Base-by-base conservation (phyloP, 2,888 invertebrate species). In the Endotricha flammealis region DNA sequence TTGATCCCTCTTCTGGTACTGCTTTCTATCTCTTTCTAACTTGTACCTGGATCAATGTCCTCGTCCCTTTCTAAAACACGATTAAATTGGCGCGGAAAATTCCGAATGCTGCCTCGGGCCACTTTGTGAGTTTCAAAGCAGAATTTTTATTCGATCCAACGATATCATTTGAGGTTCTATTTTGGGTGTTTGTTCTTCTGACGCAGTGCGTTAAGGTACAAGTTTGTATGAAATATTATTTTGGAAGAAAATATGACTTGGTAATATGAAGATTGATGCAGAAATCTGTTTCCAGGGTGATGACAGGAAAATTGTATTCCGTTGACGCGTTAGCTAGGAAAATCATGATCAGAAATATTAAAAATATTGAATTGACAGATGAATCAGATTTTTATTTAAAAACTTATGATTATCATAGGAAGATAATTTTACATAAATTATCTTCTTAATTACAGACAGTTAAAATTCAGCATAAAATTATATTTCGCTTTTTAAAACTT, bases 1-100 rank as follows among this genome's bases (percentile, higher is more conserved):
- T 81, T 70, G 66, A 62, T 57, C 82, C 81, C 78, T 75, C 73
- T 64, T 69, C 70, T 73, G 71, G 66, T 61, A 66, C 59, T 48
- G 58, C 53, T 32, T 29, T 33, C 47, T 38, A 13, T 81, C 76
- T 44, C 55, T 36, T 49, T 77, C 65, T 51, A 43, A 53, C 62
- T 22, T 29, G 8, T n/a, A 2, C 2, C 1, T 27, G 8, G 11
- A 2, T 3, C 8, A 24, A 50, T 48, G 36, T 11, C 32, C 48
- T 33, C n/a, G 12, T 77, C 74, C 50, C 55, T 53, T 30, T 80
- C 64, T 46, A 47, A 57, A 68, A 57, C 47, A 63, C 82, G 81
- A 81, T 64, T 61, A 47, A 32, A 45, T 49, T 47, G 46, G 45
- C 48, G 53, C 71, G 70, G 68, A 65, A 58, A 55, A 52, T 56